Base-by-base conservation (phyloP, 2,113 vertebrate genomes). In the Piprites chloris region DNA sequence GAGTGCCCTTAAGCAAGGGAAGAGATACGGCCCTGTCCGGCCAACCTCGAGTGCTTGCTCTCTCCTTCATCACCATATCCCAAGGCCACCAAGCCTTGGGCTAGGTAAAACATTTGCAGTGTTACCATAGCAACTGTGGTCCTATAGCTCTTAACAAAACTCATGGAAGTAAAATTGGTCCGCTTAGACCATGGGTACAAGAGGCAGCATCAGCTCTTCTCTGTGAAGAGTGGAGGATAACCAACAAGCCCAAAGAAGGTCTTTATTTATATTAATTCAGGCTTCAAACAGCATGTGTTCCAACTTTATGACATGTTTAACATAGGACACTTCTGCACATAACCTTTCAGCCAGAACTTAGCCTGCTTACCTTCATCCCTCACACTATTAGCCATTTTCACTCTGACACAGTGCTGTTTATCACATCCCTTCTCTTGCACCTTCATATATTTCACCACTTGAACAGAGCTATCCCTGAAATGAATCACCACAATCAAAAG, bases 351-450 rank as follows among this genome's bases (percentile, higher is more conserved):
- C 47, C 16, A 76, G n/a, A 27, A 44, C 44, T 79, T 8, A 37
- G 55, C 28, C 39, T 84, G 24, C 19, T 63, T 77, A 20, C 33
- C 63, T 78, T 62, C 61, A 33, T 15, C 39, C 52, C 27, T 67
- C 61, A 11, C 11, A 50, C 62, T 37, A 78, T 33, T n/a, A 78
- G 26, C 8, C 19, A 39, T 78, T 59, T 82, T 75, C 65, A 78
- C 44, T 74, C 55, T 50, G 58, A 33, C 11, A 39, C 0, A 0
- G 5, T 33, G 30, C 23, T 78, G 18, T 33, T 69, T 68, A 52
- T 46, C 67, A 49, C 10, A 77, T 11, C 8, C 17, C 30, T 74
- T 46, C 47, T 30, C 53, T 67, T 72, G 8, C 26, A 26, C 58
- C 44, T 87, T 65, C 44, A 17, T 32, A 11, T 47, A 50, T 88